Conservation (phyloP, 2,113 vertebrate genomes). For the Hydrochoerus hydrochaeris region DNA sequence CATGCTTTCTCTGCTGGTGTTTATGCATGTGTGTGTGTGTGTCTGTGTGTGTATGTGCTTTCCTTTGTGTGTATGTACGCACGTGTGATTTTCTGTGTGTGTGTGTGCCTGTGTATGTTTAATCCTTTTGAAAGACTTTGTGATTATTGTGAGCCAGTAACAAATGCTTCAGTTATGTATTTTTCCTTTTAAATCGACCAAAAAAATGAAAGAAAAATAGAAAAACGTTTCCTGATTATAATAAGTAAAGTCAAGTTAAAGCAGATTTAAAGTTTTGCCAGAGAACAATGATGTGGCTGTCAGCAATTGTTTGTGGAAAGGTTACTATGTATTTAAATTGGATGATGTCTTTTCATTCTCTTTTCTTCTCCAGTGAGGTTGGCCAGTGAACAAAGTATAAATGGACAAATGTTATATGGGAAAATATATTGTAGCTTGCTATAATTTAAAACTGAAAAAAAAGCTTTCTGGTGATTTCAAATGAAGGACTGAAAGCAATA, state of each 20-base stretch:
- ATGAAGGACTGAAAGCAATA: not conserved
- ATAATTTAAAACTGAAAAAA: not conserved
- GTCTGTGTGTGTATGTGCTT: slow-evolving; percentile 17
- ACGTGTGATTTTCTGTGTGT: no score
- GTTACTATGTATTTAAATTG: not conserved
- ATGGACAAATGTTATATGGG: not conserved
- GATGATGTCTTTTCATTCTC: not conserved
- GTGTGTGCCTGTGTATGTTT: slow-evolving; percentile 76
- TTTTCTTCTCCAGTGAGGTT: not conserved
- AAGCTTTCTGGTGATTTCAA: not conserved
- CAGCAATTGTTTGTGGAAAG: not conserved
- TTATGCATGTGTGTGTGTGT: slow-evolving; percentile 72
- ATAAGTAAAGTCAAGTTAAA: not conserved
- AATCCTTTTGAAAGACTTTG: not conserved
- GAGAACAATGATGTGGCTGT: not conserved
- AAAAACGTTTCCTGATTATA: slow-evolving; percentile 26
- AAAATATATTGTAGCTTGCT: not conserved
- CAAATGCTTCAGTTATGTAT: not conserved
- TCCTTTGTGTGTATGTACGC: slow-evolving; percentile 77
- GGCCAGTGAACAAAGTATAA: not conserved
- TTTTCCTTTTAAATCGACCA: slow-evolving; percentile 26
- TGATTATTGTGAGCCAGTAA: slow-evolving; percentile 31
- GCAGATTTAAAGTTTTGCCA: slow-evolving; percentile 27
- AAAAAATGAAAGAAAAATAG: slow-evolving; percentile 23
- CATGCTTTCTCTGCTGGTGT: slow-evolving; percentile 69